These are phyloP conservation scores for Crossocerus cetratus DNA, from an alignment of 2,888 invertebrate species.

Conservation along the genomic window DNA sequence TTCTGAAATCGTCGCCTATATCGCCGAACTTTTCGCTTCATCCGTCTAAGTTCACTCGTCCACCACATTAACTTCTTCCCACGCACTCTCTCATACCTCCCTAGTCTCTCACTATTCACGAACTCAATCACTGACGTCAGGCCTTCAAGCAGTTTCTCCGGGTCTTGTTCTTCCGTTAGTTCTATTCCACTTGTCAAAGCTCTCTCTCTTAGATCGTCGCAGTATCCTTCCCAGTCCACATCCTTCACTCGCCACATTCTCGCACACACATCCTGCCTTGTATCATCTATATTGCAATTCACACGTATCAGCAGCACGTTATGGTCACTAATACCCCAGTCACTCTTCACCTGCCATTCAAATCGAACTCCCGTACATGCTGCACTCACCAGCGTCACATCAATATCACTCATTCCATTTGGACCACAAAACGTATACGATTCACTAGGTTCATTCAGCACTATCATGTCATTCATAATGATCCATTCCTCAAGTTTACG, in stretches of 20 bases:
- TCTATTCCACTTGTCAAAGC: neutral
- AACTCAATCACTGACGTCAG: neutral
- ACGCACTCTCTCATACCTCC: neutral
- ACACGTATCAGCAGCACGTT: conserved; percentile 1
- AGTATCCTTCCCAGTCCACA: conserved; percentile 1
- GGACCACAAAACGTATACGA: neutral
- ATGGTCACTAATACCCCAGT: conserved; percentile 16
- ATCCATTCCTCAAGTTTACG: neutral
- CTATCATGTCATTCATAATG: neutral
- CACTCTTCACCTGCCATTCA: conserved; percentile 14
- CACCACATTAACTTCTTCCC: conserved; percentile 5
- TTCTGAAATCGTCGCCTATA: neutral
- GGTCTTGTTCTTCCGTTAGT: neutral
- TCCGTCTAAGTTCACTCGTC: neutral
- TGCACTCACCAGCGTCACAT: conserved; percentile 11
- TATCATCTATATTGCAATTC: neutral
- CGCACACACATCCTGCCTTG: neutral
- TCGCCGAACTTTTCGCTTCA: neutral
- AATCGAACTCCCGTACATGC: neutral
- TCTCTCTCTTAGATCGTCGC: neutral
- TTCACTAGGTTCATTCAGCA: conserved; percentile 13
- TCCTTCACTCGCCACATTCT: neutral
- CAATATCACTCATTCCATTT: conserved; percentile 19
- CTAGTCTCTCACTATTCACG: neutral
- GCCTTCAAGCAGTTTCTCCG: neutral